phyloP scores from a whole-genome alignment of 2,888 invertebrate genomes.

The Pardosa pseudoannulata region DNA sequence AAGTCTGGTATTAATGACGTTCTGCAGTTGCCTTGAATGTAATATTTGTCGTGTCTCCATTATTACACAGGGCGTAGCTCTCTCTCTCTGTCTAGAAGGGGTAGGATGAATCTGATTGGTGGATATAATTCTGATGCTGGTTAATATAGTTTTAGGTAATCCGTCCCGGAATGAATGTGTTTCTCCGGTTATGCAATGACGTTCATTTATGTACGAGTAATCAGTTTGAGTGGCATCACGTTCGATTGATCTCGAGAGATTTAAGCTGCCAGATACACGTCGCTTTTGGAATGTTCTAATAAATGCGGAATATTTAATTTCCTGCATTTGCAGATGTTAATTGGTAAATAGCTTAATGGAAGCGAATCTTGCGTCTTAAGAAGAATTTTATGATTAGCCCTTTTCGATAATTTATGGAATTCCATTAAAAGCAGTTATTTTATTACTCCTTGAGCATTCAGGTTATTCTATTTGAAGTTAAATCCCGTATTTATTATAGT shows the following conservation, averaged over 20 bases:
- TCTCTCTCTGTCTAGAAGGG: slow-evolving; percentile 1
- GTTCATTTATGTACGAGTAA: neutral
- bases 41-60: slow-evolving; percentile 62
- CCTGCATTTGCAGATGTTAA: too few species aligned
- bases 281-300: neutral
- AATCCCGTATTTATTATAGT: too few species aligned
- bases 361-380: too few species aligned
- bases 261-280: neutral
- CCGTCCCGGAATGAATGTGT: neutral
- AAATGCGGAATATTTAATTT: neutral
- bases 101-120: slow-evolving; percentile 47
- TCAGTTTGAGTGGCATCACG: neutral
- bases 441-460: too few species aligned
- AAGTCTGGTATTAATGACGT: slow-evolving; percentile 60
- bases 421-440: too few species aligned
- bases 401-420: too few species aligned
- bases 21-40: slow-evolving; percentile 64
- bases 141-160: slow-evolving; percentile 10
- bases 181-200: neutral
- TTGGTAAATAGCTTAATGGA: too few species aligned
- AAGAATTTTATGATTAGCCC: too few species aligned
- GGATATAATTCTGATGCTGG: slow-evolving; percentile 3
- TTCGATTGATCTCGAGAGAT: slow-evolving; percentile 1
- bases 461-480: too few species aligned
- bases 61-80: slow-evolving; percentile 25